Evolutionary conservation across 1,140 invertebrate genomes (phyloP), one percentile per base, ranked within the genome.

Genomic region (Drosophila ogumai): DNA sequence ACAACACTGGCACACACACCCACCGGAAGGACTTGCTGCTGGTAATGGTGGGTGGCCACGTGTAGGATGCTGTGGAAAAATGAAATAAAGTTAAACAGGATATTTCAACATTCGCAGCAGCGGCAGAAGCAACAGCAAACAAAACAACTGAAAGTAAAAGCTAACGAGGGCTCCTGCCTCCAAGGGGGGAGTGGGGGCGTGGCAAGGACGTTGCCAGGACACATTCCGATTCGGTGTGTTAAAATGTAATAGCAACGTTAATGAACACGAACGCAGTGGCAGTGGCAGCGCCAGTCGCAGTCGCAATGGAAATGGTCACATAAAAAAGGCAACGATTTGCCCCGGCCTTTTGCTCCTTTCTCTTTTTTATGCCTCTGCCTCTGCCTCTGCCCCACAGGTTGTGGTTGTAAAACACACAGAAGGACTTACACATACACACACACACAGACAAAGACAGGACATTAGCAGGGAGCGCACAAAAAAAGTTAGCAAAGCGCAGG

Each of bases 1-100:
- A 55, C 44, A 63, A 36, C 63, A 38, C 41, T 46, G 25, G 52
- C 28, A 28, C 36, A 49, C 9, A 61, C 46, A 38, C 19, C 31
- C 54, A 50, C 59, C 52, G 54, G 36, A 49, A 32, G 74, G 61
- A 17, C 22, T 22, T 43, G 40, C 34, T 22, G 34, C 58, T 15
- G 68, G 50, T 17, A 54, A 36, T 25, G 34, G 43, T 44, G 56
- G 54, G 50, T 38, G 73, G 84, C 80, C 85, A 90, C 85, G 84
- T 88, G 85, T 90, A 82, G 84, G 84, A 90, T 78, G 81, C 85
- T 88, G 84, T 84, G 84, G 68, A 90, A 90, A 90, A 88, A 90
- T 88, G 84, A 88, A 88, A 88, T 88, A 88, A 88, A 88, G 85
- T 90, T 88, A 90, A 88, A 88, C 77, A 88, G 84, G 84, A 88